Evolutionary conservation across 2,888 invertebrate genomes (phyloP).

Genomic region (Xestia sexstrigata): DNA sequence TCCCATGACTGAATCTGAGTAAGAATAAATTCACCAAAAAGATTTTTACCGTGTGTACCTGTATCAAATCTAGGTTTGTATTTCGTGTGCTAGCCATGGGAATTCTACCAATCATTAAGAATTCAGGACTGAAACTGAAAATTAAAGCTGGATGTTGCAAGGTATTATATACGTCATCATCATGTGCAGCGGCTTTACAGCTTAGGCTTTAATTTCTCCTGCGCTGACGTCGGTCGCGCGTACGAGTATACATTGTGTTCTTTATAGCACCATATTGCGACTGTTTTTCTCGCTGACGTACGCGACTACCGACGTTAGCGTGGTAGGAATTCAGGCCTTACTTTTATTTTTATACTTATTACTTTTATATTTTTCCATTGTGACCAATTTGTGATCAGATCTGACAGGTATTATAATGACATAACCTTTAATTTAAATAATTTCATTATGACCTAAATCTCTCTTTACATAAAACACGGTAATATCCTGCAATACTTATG

Average conservation of each 20-base stretch:
- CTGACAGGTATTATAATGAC: background rate
- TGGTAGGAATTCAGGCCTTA: too few species aligned
- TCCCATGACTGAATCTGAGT: background rate
- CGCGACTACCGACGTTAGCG: too few species aligned
- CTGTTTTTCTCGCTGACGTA: too few species aligned
- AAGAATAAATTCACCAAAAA: background rate
- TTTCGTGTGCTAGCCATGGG: too few species aligned
- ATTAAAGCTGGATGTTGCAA: background rate
- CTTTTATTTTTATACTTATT: too few species aligned
- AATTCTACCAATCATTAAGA: background rate
- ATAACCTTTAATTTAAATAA: background rate
- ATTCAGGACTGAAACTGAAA: background rate
- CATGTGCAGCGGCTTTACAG: background rate
- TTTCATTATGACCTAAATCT: background rate
- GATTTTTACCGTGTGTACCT: background rate
- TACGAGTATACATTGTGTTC: too few species aligned
- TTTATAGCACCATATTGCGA: too few species aligned
- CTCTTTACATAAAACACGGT: background rate
- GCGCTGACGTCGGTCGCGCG: too few species aligned
- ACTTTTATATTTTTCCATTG: background rate
- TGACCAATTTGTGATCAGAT: background rate
- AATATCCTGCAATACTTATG: conserved; percentile 27
- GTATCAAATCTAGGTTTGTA: too few species aligned
- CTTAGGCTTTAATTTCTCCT: too few species aligned
- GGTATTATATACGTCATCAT: background rate